phyloP scores from a whole-genome alignment of 1,140 invertebrate genomes.

The Trinorchestia longiramus region DNA sequence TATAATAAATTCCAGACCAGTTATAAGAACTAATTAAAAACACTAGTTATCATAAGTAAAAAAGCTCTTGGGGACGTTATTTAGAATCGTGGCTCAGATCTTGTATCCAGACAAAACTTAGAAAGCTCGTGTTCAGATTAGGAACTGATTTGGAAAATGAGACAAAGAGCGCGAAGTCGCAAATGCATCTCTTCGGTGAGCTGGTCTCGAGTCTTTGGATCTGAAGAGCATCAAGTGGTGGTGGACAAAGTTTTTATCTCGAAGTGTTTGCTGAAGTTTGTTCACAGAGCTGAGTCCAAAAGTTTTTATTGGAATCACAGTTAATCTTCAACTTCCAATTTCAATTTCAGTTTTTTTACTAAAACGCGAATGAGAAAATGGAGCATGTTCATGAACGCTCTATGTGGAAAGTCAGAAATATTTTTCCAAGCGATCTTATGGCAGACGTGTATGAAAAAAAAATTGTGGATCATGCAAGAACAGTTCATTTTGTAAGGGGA shows the following conservation, averaged over 20 bases:
- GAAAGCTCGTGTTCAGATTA: neutral
- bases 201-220: neutral
- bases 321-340: neutral
- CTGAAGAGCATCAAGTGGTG: conserved; percentile 12
- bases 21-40: neutral
- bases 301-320: conserved; percentile 10
- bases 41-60: neutral
- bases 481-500: too few relatives aligned
- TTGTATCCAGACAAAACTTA: neutral
- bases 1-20: neutral
- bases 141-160: neutral
- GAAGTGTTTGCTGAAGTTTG: conserved; percentile 43
- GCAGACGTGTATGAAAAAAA: too few relatives aligned
- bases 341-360: neutral
- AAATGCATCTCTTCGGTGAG: neutral
- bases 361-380: neutral
- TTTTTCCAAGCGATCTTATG: neutral
- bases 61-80: neutral
- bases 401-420: neutral
- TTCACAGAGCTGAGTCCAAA: conserved; percentile 26
- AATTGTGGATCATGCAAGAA: too few relatives aligned
- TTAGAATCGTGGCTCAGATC: neutral
- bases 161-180: neutral
- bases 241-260: conserved; percentile 3
- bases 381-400: neutral